Base-by-base conservation (phyloP, 1,140 invertebrate genomes). In the Batillaria attramentaria region DNA sequence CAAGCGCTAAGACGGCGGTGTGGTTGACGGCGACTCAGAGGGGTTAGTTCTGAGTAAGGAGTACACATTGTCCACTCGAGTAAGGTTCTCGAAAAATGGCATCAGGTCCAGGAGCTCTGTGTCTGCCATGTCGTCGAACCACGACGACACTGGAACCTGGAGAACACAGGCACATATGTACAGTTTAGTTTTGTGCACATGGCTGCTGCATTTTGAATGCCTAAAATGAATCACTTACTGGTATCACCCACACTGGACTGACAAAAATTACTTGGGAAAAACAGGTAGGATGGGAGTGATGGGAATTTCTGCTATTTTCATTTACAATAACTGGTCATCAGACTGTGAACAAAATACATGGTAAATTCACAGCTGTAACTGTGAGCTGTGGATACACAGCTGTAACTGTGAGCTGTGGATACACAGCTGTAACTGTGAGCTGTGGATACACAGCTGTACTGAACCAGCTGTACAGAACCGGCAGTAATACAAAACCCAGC, bases 111-210 rank as follows among this genome's bases (percentile, higher is more conserved):
- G 94, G 62, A 99, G 92, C 90, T 99, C 98, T 65, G 94, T 94
- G 92, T 99, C 98, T 79, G 94, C 94, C 89, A 95, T 94, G 92
- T 99, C 97, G 77, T 97, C 94, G 92, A 99, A 99, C 97, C 97
- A 99, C 89, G 96, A 98, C 91, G 97, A 96, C 86, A 99, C 98
- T 0, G 97, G 97, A 85, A 99, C 98, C 82, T 98, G 82, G 20
- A 86, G n/a, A n/a, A n/a, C n/a, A n/a, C n/a, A n/a, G n/a, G n/a
- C n/a, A 84, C 72, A 41, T 33, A 77, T 35, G 68, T 74, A 77
- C n/a, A 42, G 76, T 5, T 41, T 73, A 43, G 33, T 4, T 57
- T 42, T 28, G 72, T 62, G 57, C 13, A 69, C 24, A 69, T 31
- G 33, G n/a, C 33, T 69, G 66, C 33, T 37, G 31, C 33, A 35